Evolutionary conservation across 2,888 invertebrate genomes (phyloP), one percentile per base, ranked within the genome.

Genomic region (Eupeodes luniger): DNA sequence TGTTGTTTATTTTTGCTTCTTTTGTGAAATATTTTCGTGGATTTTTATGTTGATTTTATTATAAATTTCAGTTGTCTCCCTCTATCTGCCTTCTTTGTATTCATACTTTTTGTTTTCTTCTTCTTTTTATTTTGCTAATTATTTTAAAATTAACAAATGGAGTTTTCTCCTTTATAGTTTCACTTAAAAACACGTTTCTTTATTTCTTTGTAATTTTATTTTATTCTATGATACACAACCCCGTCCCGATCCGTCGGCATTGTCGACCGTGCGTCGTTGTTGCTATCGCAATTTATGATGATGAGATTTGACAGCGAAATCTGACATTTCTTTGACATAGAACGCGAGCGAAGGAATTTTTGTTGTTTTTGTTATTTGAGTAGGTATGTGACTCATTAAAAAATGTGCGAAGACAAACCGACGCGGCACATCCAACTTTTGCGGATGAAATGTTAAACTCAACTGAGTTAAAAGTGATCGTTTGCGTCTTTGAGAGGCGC

Each of bases 381-480:
- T 64, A 19, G 19, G 19, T 27, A 3, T 3, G 36, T 53, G 64
- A 76, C 75, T 61, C 62, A 70, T 77, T 59, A 9, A 27, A 44
- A 44, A 34, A 34, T 0, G 27, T 34, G 55, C 40, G 53, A 70
- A 67, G 57, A 66, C 64, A 47, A 62, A 44, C 47, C 36, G 57
- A 76, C 84, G 59, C 27, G 27, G 27, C 27, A 19, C 57, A 70
- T 76, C 34, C 83, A 80, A 66, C 86, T 16, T 80, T 70, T 66
- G 70, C 70, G 61, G 66, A 76, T 76, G 79, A 87, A 80, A 87
- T 76, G 62, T 76, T 87, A 49, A 61, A 87, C 79, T 80, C 83
- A 87, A 87, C 86, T 87, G 76, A 87, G 70, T 83, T 72, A 40
- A 51, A 40, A 62, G 34, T 16, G 76, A 80, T 83, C 69, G 64